Evolutionary conservation across 2,113 vertebrate species (phyloP).

Genomic region (Tauraco erythrolophus): DNA sequence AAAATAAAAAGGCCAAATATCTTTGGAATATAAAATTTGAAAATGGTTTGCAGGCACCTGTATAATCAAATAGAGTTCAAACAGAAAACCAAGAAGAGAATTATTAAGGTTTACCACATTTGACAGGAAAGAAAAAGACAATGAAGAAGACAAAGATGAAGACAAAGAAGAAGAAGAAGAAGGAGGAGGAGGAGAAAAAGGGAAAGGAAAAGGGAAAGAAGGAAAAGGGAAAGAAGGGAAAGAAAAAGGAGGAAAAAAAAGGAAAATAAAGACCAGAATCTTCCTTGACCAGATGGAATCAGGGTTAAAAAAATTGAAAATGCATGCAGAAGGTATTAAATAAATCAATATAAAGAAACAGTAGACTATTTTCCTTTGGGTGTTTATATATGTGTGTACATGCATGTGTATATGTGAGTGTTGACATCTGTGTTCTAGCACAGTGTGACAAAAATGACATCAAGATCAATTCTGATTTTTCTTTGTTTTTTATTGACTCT

Average conservation of each 20-base stretch:
- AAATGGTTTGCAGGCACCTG: background rate
- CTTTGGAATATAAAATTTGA: background rate
- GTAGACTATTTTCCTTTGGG: background rate
- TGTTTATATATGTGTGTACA: too few relatives aligned
- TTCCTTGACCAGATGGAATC: background rate
- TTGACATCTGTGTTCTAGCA: background rate
- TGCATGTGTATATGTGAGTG: background rate
- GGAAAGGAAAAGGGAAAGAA: fast-evolving
- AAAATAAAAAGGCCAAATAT: background rate
- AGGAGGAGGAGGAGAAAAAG: fast-evolving
- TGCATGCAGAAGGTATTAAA: background rate
- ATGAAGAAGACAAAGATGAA: background rate
- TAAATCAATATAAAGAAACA: background rate
- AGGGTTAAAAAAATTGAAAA: background rate
- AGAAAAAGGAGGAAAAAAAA: fast-evolving
- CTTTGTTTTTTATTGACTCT: background rate
- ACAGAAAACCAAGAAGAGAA: background rate
- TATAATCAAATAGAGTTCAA: background rate
- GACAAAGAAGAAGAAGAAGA: too few relatives aligned
- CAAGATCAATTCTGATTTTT: background rate
- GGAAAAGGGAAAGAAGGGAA: fast-evolving
- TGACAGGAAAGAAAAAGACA: background rate
- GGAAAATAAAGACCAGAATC: background rate
- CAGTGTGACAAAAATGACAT: background rate
- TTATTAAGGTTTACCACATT: background rate